phyloP scores from a whole-genome alignment of 2,113 vertebrate genomes.

The Mesocricetus auratus region DNA sequence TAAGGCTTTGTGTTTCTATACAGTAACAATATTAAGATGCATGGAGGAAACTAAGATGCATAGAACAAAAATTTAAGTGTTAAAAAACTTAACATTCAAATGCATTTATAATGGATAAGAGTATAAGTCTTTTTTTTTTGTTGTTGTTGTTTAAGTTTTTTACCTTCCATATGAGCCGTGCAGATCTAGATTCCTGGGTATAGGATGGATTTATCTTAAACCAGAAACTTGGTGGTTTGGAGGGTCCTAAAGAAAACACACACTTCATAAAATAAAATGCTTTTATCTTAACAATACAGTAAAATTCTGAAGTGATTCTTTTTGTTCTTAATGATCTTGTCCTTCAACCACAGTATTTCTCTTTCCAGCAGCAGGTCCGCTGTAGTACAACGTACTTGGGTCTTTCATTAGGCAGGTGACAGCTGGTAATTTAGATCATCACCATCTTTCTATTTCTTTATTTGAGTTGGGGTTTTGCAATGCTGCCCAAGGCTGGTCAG shows the following conservation, averaged over 20 bases:
- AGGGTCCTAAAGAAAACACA: slow-evolving; percentile 87
- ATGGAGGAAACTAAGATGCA: not conserved
- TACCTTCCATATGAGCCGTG: slow-evolving; percentile 94
- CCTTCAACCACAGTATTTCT: not conserved
- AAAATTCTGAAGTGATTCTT: not conserved
- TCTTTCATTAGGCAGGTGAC: not conserved
- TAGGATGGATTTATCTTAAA: slow-evolving; percentile 80
- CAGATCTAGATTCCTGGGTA: slow-evolving; percentile 67
- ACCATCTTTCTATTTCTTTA: not conserved
- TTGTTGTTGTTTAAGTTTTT: slow-evolving; percentile 77
- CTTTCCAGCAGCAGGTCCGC: not conserved
- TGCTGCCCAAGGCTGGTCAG: not conserved
- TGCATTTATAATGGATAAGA: not conserved
- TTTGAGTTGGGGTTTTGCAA: not conserved
- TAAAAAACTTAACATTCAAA: not conserved
- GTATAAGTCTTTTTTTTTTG: slow-evolving; percentile 52
- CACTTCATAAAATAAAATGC: not conserved
- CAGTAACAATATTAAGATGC: slow-evolving; percentile 2
- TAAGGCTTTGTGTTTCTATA: not conserved
- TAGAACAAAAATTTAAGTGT: slow-evolving; percentile 7
- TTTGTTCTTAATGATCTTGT: not conserved
- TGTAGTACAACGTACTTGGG: not conserved
- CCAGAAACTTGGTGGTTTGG: slow-evolving; percentile 91
- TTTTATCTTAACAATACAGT: not conserved
- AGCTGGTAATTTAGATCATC: not conserved